Evolutionary conservation across 2,113 vertebrate species (phyloP).

Genomic region (Ictalurus punctatus): DNA sequence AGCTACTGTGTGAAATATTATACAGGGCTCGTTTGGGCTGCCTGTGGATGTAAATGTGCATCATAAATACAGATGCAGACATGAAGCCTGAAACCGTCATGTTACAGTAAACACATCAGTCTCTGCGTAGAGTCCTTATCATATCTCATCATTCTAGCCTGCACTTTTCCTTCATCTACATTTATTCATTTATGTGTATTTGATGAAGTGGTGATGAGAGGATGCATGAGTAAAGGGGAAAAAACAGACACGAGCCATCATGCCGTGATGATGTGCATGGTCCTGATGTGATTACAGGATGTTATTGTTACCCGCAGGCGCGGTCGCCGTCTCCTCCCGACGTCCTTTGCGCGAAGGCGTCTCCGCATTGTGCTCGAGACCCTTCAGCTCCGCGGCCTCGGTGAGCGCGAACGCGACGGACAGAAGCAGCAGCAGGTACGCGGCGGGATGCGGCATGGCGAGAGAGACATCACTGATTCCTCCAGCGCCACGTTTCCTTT

Average conservation of each 20-base stretch:
- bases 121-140: not conserved
- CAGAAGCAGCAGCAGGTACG: constrained; percentile 46
- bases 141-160: too few species aligned
- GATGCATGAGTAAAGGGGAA: not conserved
- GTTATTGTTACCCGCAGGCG: constrained; percentile 43
- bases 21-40: not conserved
- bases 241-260: not conserved
- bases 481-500: constrained; percentile 5
- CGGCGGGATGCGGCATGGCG: constrained; percentile 53
- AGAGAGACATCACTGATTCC: constrained; percentile 56
- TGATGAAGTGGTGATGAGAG: not conserved
- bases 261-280: not conserved
- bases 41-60: not conserved
- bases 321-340: constrained; percentile 34
- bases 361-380: constrained; percentile 57
- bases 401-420: constrained; percentile 30
- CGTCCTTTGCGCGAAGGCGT: constrained; percentile 10
- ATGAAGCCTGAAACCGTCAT: not conserved
- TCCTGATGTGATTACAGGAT: constrained; percentile 50
- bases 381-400: constrained; percentile 50
- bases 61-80: not conserved
- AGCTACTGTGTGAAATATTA: not conserved
- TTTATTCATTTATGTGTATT: not conserved
- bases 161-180: not conserved
- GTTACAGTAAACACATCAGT: not conserved